Evolutionary conservation across 2,797 vertebrate species (phyloP).

Genomic region (Chelon auratus): DNA sequence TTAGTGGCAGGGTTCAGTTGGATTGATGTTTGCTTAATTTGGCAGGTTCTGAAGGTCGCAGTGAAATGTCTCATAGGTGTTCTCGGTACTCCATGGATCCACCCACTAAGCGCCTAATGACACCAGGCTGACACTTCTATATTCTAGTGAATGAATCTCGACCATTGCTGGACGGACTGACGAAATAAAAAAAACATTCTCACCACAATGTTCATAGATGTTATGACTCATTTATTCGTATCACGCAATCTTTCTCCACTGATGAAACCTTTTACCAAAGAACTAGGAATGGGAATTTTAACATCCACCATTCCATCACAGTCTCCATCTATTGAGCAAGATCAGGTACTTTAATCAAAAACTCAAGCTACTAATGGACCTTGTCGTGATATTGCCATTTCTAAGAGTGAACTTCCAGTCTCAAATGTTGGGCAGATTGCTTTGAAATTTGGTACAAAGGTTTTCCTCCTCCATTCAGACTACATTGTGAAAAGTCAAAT

Average conservation of each 20-base stretch:
- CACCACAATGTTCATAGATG: neutral
- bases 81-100: neutral
- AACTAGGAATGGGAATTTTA: neutral
- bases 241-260: neutral
- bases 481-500: neutral
- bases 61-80: neutral
- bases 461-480: neutral
- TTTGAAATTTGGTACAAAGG: neutral
- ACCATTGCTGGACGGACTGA: neutral
- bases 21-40: neutral
- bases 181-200: neutral
- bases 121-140: neutral
- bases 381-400: neutral
- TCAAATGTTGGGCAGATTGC: neutral
- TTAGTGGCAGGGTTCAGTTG: too few species aligned
- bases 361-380: neutral
- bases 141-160: neutral
- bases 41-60: neutral
- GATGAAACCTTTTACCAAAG: too few species aligned
- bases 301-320: neutral
- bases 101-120: neutral
- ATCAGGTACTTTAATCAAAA: neutral
- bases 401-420: neutral
- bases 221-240: neutral
- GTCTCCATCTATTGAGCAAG: neutral